Conservation (phyloP, 92 coral and sea anemone genomes). For the Palythoa caribaeorum region DNA sequence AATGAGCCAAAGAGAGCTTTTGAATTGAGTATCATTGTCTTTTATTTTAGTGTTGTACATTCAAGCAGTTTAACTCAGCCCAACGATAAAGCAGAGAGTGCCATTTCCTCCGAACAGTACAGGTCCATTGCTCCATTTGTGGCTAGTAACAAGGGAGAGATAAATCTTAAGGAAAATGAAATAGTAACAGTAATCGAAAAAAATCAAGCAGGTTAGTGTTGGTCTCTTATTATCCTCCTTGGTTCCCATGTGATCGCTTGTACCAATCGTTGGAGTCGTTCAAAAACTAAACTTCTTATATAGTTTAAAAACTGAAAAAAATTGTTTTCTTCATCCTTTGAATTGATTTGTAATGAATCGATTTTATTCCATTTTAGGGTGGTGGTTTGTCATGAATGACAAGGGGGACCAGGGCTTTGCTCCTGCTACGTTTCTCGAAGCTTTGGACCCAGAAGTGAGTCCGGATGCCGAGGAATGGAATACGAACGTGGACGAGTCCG, state of each 20-base stretch:
- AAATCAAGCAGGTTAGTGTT: slow-evolving; percentile 88
- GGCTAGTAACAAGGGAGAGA: slow-evolving; percentile 85
- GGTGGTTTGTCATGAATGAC: slow-evolving; percentile 94
- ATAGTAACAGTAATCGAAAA: slow-evolving; percentile 95
- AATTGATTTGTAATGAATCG: not conserved
- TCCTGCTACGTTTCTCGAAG: slow-evolving; percentile 93
- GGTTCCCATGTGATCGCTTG: no score
- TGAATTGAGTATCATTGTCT: not conserved
- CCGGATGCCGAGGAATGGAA: slow-evolving; percentile 89
- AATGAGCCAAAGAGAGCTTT: no score
- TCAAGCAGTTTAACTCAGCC: slow-evolving; percentile 17
- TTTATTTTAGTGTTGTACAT: slow-evolving; percentile 17
- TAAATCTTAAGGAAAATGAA: slow-evolving; percentile 77
- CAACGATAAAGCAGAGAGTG: slow-evolving; percentile 47
- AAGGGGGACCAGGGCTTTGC: slow-evolving; percentile 89
- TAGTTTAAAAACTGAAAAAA: not conserved
- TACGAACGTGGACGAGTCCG: slow-evolving; percentile 64
- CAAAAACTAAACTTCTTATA: no score
- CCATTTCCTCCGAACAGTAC: slow-evolving; percentile 72
- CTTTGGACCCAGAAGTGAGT: slow-evolving; percentile 68
- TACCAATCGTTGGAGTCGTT: no score
- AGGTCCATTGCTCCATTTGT: slow-evolving; percentile 80
- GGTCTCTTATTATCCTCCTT: not conserved
- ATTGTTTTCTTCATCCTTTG: no score
- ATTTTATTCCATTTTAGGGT: slow-evolving; percentile 60